A percentile compares a stretch with the other conserved stretches of the same genome.
phyloP scores from a whole-genome alignment of 2,113 vertebrate genomes.

The Pelmatolapia mariae region DNA sequence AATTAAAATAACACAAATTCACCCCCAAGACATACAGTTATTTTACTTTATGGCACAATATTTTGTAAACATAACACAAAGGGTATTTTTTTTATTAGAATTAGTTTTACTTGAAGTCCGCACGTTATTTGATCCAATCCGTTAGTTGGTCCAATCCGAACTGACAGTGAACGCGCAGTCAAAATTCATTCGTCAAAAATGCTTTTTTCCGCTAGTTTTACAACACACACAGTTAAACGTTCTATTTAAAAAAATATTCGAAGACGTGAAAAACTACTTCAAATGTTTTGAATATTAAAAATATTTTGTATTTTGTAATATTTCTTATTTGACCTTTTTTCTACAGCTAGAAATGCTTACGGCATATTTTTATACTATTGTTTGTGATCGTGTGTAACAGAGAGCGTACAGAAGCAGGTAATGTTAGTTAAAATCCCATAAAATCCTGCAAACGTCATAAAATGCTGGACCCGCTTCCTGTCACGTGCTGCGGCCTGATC shows the following conservation, averaged over 20 bases:
- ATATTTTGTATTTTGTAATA: neutral
- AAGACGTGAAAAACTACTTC: neutral
- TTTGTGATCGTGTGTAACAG: neutral
- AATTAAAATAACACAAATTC: neutral
- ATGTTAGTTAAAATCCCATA: neutral
- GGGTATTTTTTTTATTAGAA: neutral
- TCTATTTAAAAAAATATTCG: neutral
- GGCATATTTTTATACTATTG: neutral
- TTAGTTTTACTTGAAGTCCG: neutral
- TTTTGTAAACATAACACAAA: neutral
- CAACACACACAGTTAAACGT: neutral
- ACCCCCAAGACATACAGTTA: neutral
- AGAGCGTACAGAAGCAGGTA: neutral
- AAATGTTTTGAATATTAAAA: neutral
- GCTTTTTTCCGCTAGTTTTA: neutral
- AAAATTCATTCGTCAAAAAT: neutral
- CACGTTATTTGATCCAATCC: constrained; percentile 1
- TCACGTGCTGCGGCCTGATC: constrained; percentile 48
- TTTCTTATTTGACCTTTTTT: neutral
- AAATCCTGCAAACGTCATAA: neutral
- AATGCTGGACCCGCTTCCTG: constrained; percentile 5
- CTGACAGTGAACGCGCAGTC: constrained; percentile 26
- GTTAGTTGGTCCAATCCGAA: constrained; percentile 21
- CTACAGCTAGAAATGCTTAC: neutral
- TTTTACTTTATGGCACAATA: neutral